Percentiles rank a stretch among this genome's conserved stretches.
Evolutionary conservation across 2,113 vertebrate genomes (phyloP).

Genomic region (Arothron firmamentum): DNA sequence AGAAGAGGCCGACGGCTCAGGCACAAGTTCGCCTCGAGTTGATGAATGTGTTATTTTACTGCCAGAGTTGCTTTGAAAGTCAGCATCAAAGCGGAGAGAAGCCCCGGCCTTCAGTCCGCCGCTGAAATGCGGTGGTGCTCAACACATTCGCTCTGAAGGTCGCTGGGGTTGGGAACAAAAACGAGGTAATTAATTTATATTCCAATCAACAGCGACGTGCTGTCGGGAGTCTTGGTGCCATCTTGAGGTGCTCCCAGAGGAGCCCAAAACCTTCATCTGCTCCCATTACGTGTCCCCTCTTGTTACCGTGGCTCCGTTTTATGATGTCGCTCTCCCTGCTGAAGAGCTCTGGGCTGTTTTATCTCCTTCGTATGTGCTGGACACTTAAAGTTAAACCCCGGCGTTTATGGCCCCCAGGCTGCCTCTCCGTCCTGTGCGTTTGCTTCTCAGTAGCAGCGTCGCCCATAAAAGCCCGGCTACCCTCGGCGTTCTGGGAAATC

Average conservation of each 20-base stretch:
- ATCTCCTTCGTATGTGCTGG: slow-evolving; percentile 62
- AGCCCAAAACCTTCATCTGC: slow-evolving; percentile 54
- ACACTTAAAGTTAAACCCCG: slow-evolving; percentile 71
- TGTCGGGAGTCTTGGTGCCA: slow-evolving; percentile 29
- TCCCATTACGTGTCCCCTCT: slow-evolving; percentile 70
- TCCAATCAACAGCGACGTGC: slow-evolving; percentile 22
- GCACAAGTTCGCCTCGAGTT: not conserved
- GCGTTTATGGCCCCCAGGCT: slow-evolving; percentile 70
- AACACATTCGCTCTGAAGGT: slow-evolving; percentile 11
- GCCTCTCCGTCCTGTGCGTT: slow-evolving; percentile 55
- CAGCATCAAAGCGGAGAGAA: not conserved
- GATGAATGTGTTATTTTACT: not conserved
- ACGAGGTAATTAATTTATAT: slow-evolving; percentile 33
- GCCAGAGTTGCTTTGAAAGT: not conserved
- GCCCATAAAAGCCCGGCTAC: slow-evolving; percentile 52
- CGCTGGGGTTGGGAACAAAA: slow-evolving; percentile 6
- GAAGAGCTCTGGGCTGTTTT: slow-evolving; percentile 68
- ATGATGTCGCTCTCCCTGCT: slow-evolving; percentile 66
- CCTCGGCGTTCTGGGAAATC: slow-evolving; percentile 37
- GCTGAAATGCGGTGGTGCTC: not conserved
- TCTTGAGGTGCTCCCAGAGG: slow-evolving; percentile 36
- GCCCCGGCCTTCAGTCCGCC: not conserved
- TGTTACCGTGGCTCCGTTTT: slow-evolving; percentile 66
- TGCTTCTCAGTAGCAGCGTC: slow-evolving; percentile 39
- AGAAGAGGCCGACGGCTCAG: not conserved